Conservation (phyloP, 2,888 invertebrate species). For the Ichneumon xanthorius region DNA sequence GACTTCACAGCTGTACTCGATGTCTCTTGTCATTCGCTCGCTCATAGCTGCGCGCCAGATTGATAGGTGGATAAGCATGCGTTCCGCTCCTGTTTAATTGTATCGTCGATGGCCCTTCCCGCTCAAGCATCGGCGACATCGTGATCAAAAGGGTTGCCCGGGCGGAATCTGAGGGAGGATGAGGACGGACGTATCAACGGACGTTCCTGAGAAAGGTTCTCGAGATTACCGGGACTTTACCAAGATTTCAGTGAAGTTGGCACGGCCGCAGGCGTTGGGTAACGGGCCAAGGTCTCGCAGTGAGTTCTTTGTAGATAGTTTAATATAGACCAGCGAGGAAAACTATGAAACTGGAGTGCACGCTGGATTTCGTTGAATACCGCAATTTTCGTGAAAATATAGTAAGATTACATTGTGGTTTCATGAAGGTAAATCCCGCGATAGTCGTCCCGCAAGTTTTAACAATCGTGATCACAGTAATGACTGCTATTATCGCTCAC, state of each 20-base stretch:
- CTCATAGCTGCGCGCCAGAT: not conserved
- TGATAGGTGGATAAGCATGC: constrained; percentile 7
- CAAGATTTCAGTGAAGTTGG: too few relatives aligned
- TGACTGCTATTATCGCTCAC: constrained; percentile 44
- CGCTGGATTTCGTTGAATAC: not conserved
- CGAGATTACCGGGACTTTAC: too few relatives aligned
- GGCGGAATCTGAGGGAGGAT: not conserved
- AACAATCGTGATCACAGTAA: constrained; percentile 29
- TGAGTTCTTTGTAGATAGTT: not conserved
- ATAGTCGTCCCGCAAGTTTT: not conserved
- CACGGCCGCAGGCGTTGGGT: too few relatives aligned
- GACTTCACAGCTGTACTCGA: not conserved
- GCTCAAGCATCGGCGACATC: constrained; percentile 19
- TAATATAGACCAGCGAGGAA: not conserved
- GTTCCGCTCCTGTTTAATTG: constrained; percentile 1
- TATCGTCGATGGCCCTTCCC: constrained; percentile 7
- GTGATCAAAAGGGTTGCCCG: constrained; percentile 14
- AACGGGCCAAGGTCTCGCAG: not conserved
- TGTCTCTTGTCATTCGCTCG: not conserved
- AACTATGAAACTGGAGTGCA: not conserved
- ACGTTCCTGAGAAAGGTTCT: too few relatives aligned
- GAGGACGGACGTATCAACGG: too few relatives aligned
- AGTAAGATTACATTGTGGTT: not conserved
- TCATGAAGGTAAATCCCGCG: not conserved
- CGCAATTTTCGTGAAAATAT: not conserved